Base-by-base conservation (phyloP, 2,888 invertebrate genomes). In the Hirudinaria manillensis region DNA sequence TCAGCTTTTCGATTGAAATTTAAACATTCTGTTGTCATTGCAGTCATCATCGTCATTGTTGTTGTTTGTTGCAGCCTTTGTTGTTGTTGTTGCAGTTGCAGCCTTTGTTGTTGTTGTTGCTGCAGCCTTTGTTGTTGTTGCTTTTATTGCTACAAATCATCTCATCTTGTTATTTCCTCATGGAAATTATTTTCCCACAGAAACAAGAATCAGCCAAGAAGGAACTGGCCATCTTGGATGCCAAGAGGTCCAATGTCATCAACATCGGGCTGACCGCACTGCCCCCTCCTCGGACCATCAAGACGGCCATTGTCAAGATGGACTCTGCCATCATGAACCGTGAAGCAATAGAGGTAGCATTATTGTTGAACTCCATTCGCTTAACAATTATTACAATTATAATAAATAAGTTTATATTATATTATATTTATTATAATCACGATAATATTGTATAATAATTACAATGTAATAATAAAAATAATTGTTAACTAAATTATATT, bases 231-330 rank as follows among this genome's bases (percentile, higher is more conserved):
- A 96, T 99, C 61, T 87, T 99, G 86, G 95, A 96, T 85, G 92
- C 95, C 68, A 99, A 98, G 85, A 89, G 99, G 79, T 99, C 99
- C 10, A 99, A 99, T 86, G 97, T 96, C 65, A 99, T 99, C 81
- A 99, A 99, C 85, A 99, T 99, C 81, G 97, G 97, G 24, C 93
- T 99, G 91, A 99, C 98, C 32, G 98, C 97, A 85, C 87, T 99
- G 79, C 99, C 99, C 2, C 97, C 97, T 0, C 94, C 97, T 0
- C 90, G 96, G 79, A 94, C 97, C 10, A 99, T 99, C 79, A 98
- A 98, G 85, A 93, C 96, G n/a, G 99, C 98, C 36, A 88, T 87
- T 73, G 88, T 99, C 85, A 99, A 99, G 87, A 99, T 99, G 96
- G 99, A 99, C 85, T 93, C 93, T 0, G 93, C 96, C 0, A 94